Evolutionary conservation across 2,888 invertebrate species (phyloP), one percentile per base, ranked within the genome.

Genomic region (Dryadula phaetusa): DNA sequence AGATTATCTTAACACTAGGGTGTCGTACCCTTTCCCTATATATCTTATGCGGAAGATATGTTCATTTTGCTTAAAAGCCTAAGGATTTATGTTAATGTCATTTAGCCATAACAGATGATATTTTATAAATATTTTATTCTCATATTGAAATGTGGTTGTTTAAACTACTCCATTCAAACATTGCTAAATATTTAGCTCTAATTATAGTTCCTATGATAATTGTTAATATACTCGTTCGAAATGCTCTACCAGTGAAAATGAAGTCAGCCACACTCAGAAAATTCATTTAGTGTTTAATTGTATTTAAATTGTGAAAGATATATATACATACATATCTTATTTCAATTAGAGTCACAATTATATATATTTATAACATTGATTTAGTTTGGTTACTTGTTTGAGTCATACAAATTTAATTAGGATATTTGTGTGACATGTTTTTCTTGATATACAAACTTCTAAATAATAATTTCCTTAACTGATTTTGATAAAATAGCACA

Each of bases 201-300:
- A 63, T 18, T 40, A 67, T 67, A 67, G 67, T 67, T 67, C 67
- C 67, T 67, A 63, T 58, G 16, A 37, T 62, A 49, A 47, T 32
- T 37, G 20, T 62, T 46, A 40, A 34, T 34, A 37, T 34, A 54
- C 22, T 52, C 20, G 54, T 62, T 56, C 12, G 16, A 7, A 60
- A 63, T 58, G 67, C 44, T 47, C 67, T 67, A 52, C 63, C 58
- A 53, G 63, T 63, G 18, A 28, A 32, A 40, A 37, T 18, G 34
- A 47, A 18, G 18, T 34, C 12, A 12, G 3, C 3, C 6, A 6
- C 49, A 10, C 28, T 16, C 49, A 52, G n/a, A 52, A 8, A 28
- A 2, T n/a, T 16, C 10, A 28, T 28, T 52, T 28, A 52, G 14
- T 28, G 25, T 28, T 52, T 52, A 52, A 52, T 52, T 28, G 28